These are phyloP conservation scores for Halyomorpha halys DNA, from an alignment of 1,140 invertebrate genomes.

Conservation along the genomic window DNA sequence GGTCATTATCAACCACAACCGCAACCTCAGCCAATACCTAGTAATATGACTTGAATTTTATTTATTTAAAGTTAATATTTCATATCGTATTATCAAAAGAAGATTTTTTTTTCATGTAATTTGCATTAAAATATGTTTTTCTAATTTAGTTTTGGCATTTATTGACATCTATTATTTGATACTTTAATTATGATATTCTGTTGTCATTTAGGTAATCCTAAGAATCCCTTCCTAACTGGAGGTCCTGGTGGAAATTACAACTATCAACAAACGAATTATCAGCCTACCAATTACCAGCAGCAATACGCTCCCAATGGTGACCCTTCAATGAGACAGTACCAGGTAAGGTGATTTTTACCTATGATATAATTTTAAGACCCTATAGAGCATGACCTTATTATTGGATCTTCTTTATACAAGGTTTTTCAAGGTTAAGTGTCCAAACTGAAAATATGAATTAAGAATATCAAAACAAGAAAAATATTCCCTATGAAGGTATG, in stretches of 20 bases:
- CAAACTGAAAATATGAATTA: too few species aligned
- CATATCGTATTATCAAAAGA: not conserved
- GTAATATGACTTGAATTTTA: not conserved
- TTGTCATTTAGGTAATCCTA: slow-evolving; percentile 18
- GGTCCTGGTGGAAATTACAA: slow-evolving; percentile 29
- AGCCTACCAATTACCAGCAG: not conserved
- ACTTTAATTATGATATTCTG: not conserved
- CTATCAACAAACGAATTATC: not conserved
- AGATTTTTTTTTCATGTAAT: not conserved
- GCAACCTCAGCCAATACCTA: not conserved
- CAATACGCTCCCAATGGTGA: slow-evolving; percentile 23
- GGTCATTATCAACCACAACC: slow-evolving; percentile 34
- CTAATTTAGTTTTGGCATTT: not conserved
- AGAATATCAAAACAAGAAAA: too few species aligned
- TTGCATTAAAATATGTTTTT: not conserved
- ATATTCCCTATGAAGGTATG: too few species aligned
- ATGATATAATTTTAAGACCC: too few species aligned
- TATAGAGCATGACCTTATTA: too few species aligned
- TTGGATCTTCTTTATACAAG: too few species aligned
- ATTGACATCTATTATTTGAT: not conserved
- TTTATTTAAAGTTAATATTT: not conserved
- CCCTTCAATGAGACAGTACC: slow-evolving; percentile 23
- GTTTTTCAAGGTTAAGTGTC: too few species aligned
- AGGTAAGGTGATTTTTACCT: too few species aligned
- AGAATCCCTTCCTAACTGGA: slow-evolving; percentile 32